Conservation (phyloP, 2,888 invertebrate genomes). For the Syrphus vitripennis region DNA sequence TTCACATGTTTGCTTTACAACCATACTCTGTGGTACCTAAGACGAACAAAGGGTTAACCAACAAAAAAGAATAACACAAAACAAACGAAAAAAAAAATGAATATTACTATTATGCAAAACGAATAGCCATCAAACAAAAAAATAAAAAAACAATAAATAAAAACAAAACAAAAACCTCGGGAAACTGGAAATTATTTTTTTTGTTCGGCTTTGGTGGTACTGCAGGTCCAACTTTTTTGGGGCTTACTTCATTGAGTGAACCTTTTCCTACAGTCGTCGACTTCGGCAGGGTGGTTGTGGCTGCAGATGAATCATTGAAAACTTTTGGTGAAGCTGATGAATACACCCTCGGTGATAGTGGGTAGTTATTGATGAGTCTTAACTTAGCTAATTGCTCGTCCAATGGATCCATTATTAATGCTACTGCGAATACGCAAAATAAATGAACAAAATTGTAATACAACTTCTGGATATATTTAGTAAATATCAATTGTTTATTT, state of each 20-base stretch:
- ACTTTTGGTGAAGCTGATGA: constrained; percentile 26
- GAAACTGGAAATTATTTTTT: constrained; percentile 80
- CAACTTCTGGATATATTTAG: too few species aligned
- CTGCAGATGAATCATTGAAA: constrained; percentile 8
- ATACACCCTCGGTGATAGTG: constrained; percentile 72
- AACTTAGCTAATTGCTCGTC: constrained; percentile 88
- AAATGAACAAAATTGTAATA: too few species aligned
- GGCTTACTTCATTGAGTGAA: constrained; percentile 74
- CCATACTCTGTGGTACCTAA: constrained; percentile 89
- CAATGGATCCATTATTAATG: constrained; percentile 83
- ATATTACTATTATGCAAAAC: background rate
- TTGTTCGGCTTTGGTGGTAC: constrained; percentile 90
- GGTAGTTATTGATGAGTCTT: constrained; percentile 83
- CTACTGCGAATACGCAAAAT: background rate
- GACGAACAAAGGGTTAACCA: constrained; percentile 48
- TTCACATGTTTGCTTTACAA: constrained; percentile 86
- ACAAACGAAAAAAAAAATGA: background rate
- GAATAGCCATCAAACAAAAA: background rate
- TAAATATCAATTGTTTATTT: too few species aligned
- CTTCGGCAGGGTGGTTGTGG: background rate
- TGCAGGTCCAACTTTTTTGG: constrained; percentile 87
- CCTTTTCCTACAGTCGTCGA: constrained; percentile 14
- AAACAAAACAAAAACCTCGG: constrained; percentile 75
- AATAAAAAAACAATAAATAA: constrained; percentile 11
- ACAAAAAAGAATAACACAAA: constrained; percentile 16